Conservation (phyloP, 1,140 invertebrate species). For the Drosophila ohnishii region DNA sequence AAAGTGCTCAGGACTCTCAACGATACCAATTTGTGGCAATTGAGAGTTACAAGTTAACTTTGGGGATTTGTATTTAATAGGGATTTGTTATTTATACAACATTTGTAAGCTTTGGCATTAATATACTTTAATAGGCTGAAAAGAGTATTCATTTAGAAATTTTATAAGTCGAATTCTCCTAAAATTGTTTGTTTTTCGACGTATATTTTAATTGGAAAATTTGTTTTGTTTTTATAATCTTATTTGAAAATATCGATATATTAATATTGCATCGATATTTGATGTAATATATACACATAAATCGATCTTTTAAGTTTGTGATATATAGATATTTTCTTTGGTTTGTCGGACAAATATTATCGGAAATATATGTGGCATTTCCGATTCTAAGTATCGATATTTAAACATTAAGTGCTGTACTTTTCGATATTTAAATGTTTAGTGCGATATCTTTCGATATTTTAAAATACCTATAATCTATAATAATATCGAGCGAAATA, state of each 20-base stretch:
- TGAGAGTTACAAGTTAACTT: conserved; percentile 48
- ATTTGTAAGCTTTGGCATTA: not conserved
- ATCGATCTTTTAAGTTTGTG: no score
- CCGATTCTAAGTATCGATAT: no score
- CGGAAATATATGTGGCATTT: no score
- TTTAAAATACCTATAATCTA: no score
- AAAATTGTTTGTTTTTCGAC: not conserved
- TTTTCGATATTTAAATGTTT: not conserved
- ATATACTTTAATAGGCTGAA: no score
- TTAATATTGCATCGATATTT: not conserved
- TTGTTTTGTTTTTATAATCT: not conserved
- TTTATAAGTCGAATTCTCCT: not conserved
- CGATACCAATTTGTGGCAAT: conserved; percentile 58
- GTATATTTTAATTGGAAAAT: no score
- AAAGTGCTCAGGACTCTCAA: conserved; percentile 59
- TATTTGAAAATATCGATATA: not conserved
- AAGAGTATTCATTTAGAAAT: not conserved
- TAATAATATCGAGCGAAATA: not conserved
- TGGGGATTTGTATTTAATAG: conserved; percentile 12
- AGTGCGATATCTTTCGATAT: not conserved
- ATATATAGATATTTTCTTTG: no score
- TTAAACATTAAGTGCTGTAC: not conserved
- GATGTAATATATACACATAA: not conserved
- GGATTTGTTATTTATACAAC: conserved; percentile 1
- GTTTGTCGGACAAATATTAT: not conserved